These are phyloP conservation scores for Drosophila grimshawi DNA, from an alignment of 1,140 invertebrate genomes.

Conservation along the genomic window DNA sequence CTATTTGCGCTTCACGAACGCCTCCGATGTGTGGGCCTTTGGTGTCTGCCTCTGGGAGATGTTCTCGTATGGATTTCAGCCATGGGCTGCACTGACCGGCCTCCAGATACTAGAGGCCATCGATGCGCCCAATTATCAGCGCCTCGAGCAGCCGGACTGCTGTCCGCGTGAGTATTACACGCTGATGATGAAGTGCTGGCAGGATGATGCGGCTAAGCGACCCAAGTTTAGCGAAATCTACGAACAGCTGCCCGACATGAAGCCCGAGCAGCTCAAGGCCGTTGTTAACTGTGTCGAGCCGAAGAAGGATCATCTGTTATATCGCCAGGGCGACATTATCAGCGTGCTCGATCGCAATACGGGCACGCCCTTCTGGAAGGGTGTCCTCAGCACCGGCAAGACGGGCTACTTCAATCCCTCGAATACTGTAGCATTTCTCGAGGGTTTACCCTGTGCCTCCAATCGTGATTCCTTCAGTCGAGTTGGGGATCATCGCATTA, in stretches of 20 bases:
- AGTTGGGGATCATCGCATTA: slow-evolving; percentile 83
- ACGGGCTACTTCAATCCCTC: slow-evolving; percentile 95
- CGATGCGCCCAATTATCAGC: slow-evolving; percentile 95
- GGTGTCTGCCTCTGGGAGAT: slow-evolving; percentile 99
- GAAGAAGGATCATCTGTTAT: slow-evolving; percentile 90
- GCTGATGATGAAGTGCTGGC: slow-evolving; percentile 98
- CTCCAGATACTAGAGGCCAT: slow-evolving; percentile 98
- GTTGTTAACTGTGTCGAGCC: slow-evolving; percentile 80
- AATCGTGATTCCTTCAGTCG: slow-evolving; percentile 81
- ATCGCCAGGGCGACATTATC: slow-evolving; percentile 95
- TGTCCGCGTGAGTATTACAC: slow-evolving; percentile 97
- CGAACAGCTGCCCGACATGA: slow-evolving; percentile 91
- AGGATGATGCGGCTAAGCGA: slow-evolving; percentile 94
- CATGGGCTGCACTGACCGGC: slow-evolving; percentile 97
- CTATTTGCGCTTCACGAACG: slow-evolving; percentile 97
- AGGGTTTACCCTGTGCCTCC: slow-evolving; percentile 89
- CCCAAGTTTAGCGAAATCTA: slow-evolving; percentile 96
- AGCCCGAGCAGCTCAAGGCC: slow-evolving; percentile 95
- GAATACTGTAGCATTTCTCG: slow-evolving; percentile 94
- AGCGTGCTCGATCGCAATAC: slow-evolving; percentile 95
- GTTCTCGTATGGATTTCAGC: slow-evolving; percentile 99
- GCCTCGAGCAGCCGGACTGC: slow-evolving; percentile 96
- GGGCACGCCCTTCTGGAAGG: slow-evolving; percentile 90
- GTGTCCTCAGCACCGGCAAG: slow-evolving; percentile 92
- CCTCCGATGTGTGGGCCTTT: slow-evolving; percentile 99